Evolutionary conservation across 2,888 invertebrate genomes (phyloP).

Genomic region (Endotricha flammealis): DNA sequence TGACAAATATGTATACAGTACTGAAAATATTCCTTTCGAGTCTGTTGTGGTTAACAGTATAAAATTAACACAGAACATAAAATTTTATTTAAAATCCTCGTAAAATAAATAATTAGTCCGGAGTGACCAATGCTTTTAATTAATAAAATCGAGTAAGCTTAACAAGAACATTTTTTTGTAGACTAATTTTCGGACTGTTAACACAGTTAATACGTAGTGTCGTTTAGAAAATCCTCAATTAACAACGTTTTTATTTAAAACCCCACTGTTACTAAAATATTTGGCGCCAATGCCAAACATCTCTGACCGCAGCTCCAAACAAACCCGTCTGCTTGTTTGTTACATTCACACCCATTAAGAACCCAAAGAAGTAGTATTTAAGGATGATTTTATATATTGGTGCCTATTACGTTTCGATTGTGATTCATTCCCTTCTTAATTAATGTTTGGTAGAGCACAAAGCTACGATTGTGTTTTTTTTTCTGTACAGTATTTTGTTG

Average conservation of each 20-base stretch:
- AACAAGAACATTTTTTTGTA: too few relatives aligned
- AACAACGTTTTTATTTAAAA: constrained; percentile 12
- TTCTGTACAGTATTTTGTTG: constrained; percentile 43
- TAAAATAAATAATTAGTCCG: too few relatives aligned
- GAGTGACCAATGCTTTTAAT: too few relatives aligned
- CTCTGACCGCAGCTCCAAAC: constrained; percentile 45
- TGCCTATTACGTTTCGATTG: constrained; percentile 37
- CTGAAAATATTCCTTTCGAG: too few relatives aligned
- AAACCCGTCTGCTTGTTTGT: constrained; percentile 36
- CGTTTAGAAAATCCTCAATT: too few relatives aligned
- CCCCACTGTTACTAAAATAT: constrained; percentile 25
- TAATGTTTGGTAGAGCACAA: constrained; percentile 67
- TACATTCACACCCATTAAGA: constrained; percentile 25
- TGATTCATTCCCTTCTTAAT: constrained; percentile 59
- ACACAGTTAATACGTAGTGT: too few relatives aligned
- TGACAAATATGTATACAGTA: too few relatives aligned
- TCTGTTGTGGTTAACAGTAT: too few relatives aligned
- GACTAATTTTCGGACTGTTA: too few relatives aligned
- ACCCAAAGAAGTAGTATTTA: constrained; percentile 23
- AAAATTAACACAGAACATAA: too few relatives aligned
- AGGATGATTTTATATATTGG: constrained; percentile 28
- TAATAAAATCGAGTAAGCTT: too few relatives aligned
- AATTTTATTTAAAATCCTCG: too few relatives aligned
- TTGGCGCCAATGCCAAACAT: constrained; percentile 39
- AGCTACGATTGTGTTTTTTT: constrained; percentile 64